A percentile compares a stretch with the other conserved stretches of the same genome.
Conservation (phyloP, 2,113 vertebrate species). For the Orthonyx spaldingii region DNA sequence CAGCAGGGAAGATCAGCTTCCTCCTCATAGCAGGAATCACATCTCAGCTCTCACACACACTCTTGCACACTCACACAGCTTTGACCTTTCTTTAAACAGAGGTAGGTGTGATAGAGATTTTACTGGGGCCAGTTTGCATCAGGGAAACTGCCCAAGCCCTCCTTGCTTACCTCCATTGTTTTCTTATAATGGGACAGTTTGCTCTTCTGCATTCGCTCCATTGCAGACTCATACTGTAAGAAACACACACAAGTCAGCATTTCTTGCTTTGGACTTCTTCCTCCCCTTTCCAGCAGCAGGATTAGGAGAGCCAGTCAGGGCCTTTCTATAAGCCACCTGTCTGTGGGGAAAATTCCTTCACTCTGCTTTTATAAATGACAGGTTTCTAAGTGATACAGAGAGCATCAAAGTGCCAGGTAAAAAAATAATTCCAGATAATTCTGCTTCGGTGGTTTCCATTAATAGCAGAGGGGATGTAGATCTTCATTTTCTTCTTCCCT, state of each 20-base stretch:
- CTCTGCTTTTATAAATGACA: background rate
- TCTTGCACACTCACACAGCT: background rate
- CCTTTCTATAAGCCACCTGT: background rate
- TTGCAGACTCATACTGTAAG: slow-evolving; percentile 82
- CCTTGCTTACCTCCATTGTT: slow-evolving; percentile 83
- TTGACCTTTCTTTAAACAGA: background rate
- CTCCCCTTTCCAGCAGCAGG: background rate
- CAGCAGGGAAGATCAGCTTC: background rate
- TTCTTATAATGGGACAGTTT: slow-evolving; percentile 90
- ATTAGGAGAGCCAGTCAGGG: background rate
- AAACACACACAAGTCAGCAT: background rate
- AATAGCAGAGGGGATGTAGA: background rate
- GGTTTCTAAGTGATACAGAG: background rate
- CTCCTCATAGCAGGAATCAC: background rate
- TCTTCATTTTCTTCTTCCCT: background rate
- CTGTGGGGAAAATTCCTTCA: background rate
- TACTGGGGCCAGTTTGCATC: background rate
- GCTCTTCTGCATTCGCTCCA: slow-evolving; percentile 89
- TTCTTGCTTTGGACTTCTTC: background rate
- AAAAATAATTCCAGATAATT: background rate
- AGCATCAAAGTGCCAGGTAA: background rate
- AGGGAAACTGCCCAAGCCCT: background rate
- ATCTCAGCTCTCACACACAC: background rate
- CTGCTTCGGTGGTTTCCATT: background rate
- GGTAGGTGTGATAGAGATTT: background rate